Conservation (phyloP, 2,888 invertebrate genomes). For the Acleris sparsana region DNA sequence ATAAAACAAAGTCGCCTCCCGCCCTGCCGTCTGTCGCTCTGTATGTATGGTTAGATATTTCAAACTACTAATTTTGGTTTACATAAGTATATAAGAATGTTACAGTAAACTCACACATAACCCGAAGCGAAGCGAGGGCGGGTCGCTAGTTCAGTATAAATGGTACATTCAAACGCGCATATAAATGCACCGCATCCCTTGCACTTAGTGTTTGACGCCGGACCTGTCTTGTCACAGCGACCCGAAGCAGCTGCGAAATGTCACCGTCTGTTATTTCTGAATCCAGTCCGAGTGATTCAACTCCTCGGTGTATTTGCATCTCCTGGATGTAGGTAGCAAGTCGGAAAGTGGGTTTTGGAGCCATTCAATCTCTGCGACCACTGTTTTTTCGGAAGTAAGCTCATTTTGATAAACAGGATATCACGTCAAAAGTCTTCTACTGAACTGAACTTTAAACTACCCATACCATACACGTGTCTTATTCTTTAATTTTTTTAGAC, state of each 20-base stretch:
- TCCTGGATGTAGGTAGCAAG: not conserved
- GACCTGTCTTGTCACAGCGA: slow-evolving; percentile 2
- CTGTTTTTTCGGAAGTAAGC: not conserved
- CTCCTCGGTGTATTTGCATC: slow-evolving; percentile 9
- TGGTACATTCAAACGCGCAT: not conserved
- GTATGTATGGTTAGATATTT: too few relatives aligned
- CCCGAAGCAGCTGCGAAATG: slow-evolving; percentile 31
- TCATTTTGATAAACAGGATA: not conserved
- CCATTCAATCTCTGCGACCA: not conserved
- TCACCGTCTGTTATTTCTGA: slow-evolving; percentile 35
- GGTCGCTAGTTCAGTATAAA: not conserved
- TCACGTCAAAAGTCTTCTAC: too few relatives aligned
- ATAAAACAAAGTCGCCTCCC: not conserved
- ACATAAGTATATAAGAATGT: too few relatives aligned
- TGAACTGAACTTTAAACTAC: too few relatives aligned
- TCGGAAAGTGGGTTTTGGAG: slow-evolving; percentile 1
- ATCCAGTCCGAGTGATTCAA: slow-evolving; percentile 22
- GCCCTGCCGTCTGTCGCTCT: too few relatives aligned
- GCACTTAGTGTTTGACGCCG: not conserved
- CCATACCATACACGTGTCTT: too few relatives aligned
- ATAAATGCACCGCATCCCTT: not conserved
- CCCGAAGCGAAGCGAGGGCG: too few relatives aligned
- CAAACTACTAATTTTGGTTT: too few relatives aligned
- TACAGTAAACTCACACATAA: too few relatives aligned
- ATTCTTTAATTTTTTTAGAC: too few relatives aligned